Conservation (phyloP, 2,888 invertebrate genomes). For the Smittia sp. region DNA sequence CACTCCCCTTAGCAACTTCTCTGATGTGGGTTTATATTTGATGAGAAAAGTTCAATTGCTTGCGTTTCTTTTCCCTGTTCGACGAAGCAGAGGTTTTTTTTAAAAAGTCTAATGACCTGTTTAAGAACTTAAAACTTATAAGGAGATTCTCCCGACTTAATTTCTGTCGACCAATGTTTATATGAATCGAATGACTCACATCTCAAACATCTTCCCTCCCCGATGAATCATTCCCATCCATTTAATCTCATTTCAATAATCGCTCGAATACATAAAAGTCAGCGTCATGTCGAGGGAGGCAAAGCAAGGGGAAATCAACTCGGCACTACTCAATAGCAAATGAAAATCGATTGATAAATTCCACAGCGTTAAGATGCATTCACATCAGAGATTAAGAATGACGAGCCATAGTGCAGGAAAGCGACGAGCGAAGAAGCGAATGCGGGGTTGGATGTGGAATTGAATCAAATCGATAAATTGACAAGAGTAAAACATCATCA, state of each 20-base stretch:
- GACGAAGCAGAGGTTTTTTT: not conserved
- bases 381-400: constrained; percentile 30
- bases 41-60: no score
- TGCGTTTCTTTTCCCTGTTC: no score
- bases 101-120: not conserved
- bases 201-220: not conserved
- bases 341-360: not conserved
- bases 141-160: no score
- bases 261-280: constrained; percentile 15
- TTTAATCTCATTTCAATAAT: not conserved
- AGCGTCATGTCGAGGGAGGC: constrained; percentile 11
- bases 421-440: not conserved
- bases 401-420: not conserved
- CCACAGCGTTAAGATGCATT: constrained; percentile 31
- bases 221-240: not conserved
- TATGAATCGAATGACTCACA: not conserved
- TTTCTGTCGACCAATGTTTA: no score
- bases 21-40: no score
- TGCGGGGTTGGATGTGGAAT: constrained; percentile 14
- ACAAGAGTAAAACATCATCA: constrained; percentile 35
- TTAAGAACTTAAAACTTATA: no score
- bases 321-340: not conserved
- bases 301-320: not conserved
- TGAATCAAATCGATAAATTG: constrained; percentile 34
- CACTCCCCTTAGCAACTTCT: not conserved